Conservation (phyloP, 1,140 invertebrate genomes). For the Nasonia longicornis region DNA sequence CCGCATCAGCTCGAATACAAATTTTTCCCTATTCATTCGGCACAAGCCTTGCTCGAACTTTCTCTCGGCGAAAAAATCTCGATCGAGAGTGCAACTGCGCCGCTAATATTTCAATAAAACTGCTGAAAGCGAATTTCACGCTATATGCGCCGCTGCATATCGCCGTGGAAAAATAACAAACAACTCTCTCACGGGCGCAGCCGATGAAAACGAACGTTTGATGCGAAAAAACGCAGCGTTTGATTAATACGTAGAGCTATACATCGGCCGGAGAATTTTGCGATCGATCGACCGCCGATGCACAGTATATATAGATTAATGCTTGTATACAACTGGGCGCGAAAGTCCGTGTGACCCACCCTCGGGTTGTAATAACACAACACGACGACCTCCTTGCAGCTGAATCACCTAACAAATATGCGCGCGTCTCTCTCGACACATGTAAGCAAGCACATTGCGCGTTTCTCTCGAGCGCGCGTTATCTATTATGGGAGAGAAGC, state of each 20-base stretch:
- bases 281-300: neutral
- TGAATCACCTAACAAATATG: slow-evolving; percentile 26
- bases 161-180: neutral
- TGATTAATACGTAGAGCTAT: slow-evolving; percentile 14
- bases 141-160: neutral
- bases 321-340: neutral
- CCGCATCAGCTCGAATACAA: no score
- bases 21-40: neutral
- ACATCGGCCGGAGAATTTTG: neutral
- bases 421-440: neutral
- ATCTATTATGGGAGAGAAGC: no score
- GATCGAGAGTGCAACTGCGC: neutral
- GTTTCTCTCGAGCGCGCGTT: neutral
- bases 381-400: neutral
- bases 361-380: neutral
- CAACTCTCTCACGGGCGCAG: neutral
- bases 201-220: neutral
- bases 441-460: neutral
- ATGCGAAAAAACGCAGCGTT: neutral
- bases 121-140: neutral
- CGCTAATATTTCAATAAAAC: neutral
- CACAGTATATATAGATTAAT: neutral
- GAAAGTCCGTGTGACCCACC: neutral
- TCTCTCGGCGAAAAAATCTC: neutral
- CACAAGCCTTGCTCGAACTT: neutral